Percentiles rank a stretch among this genome's conserved stretches.
Evolutionary conservation across 2,888 invertebrate species (phyloP).

Genomic region (Trichogramma evanescens): DNA sequence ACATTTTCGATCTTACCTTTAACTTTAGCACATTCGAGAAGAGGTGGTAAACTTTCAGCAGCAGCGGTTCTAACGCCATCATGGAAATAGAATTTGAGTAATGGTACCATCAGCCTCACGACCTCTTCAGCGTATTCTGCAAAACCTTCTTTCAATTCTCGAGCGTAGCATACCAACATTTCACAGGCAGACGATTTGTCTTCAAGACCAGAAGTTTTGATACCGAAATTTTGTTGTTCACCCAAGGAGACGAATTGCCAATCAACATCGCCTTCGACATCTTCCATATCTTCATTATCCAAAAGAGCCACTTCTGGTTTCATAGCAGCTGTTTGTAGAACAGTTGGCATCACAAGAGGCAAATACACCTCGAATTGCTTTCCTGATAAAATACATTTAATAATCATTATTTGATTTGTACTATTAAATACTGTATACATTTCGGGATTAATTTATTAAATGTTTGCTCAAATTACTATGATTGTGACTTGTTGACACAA

Average conservation of each 20-base stretch:
- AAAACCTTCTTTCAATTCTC: conserved; percentile 83
- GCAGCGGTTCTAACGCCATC: conserved; percentile 89
- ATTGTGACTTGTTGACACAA: conserved; percentile 5
- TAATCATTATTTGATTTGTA: neutral
- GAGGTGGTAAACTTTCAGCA: conserved; percentile 80
- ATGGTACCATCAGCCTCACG: conserved; percentile 76
- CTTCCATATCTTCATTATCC: conserved; percentile 78
- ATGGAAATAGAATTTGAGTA: conserved; percentile 90
- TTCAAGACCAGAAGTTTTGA: conserved; percentile 85
- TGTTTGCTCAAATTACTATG: conserved; percentile 21
- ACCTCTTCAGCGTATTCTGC: conserved; percentile 67
- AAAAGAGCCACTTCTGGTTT: conserved; percentile 88
- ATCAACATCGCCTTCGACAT: conserved; percentile 77
- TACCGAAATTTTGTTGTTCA: conserved; percentile 91
- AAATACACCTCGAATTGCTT: conserved; percentile 85
- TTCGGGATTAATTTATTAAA: conserved; percentile 18
- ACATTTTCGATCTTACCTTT: conserved; percentile 52
- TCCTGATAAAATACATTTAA: conserved; percentile 46
- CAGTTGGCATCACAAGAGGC: conserved; percentile 92
- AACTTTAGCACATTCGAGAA: conserved; percentile 80
- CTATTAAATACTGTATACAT: too few relatives aligned
- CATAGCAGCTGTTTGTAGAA: conserved; percentile 83
- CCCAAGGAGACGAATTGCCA: conserved; percentile 93
- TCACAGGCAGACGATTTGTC: conserved; percentile 95
- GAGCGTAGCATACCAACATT: conserved; percentile 92